These are phyloP conservation scores for Brachirus orientalis DNA, from an alignment of 2,113 vertebrate genomes.

Conservation along the genomic window DNA sequence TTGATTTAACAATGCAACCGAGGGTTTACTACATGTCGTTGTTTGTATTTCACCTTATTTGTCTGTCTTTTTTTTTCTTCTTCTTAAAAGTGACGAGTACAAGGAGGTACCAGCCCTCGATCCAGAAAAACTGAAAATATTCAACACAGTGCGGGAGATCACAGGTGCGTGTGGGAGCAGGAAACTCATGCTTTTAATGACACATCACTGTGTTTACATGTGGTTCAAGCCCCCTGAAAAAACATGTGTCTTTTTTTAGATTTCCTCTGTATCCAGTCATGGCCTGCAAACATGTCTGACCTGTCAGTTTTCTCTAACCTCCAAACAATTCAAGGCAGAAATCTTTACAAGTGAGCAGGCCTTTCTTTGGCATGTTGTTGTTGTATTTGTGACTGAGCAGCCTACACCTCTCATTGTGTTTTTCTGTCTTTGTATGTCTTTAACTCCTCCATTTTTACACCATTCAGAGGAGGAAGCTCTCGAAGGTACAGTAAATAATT, in stretches of 20 bases:
- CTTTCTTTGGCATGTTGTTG: constrained; percentile 14
- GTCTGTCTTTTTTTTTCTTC: background rate
- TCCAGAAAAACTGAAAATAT: constrained; percentile 91
- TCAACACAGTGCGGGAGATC: constrained; percentile 90
- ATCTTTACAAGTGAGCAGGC: constrained; percentile 86
- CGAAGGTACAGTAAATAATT: constrained; percentile 72
- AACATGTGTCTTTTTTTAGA: constrained; percentile 74
- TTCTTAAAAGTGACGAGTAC: constrained; percentile 80
- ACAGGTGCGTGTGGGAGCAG: constrained; percentile 78
- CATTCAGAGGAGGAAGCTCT: constrained; percentile 66
- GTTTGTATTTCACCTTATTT: background rate
- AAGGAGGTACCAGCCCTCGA: constrained; percentile 83
- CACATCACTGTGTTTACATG: background rate
- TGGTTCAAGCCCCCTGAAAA: constrained; percentile 12
- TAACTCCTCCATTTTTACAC: constrained; percentile 11
- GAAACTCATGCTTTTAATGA: background rate
- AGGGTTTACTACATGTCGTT: background rate
- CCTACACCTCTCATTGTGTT: constrained; percentile 11
- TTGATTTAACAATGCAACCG: background rate
- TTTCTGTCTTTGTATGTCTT: constrained; percentile 39
- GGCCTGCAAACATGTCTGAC: constrained; percentile 90
- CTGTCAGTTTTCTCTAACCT: constrained; percentile 96
- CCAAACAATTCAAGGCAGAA: constrained; percentile 89
- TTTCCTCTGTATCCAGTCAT: constrained; percentile 91
- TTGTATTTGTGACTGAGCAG: constrained; percentile 3